phyloP scores from a whole-genome alignment of 1,140 invertebrate genomes.

The Aporrectodea caliginosa region DNA sequence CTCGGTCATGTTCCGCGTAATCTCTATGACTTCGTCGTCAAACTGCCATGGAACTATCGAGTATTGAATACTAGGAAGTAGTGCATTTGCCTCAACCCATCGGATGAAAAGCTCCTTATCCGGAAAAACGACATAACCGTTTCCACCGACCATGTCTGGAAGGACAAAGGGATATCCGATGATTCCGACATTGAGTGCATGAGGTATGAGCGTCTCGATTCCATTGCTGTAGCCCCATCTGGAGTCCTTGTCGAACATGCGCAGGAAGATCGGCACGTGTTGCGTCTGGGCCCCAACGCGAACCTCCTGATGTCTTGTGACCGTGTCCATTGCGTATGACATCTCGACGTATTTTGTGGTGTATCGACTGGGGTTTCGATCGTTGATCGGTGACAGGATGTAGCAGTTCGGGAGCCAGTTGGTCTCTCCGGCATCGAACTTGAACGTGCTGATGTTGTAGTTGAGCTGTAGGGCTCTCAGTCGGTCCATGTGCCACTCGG shows the following conservation, averaged over 20 bases:
- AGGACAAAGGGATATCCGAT: conserved; percentile 80
- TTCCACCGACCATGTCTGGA: conserved; percentile 89
- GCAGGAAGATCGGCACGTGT: conserved; percentile 69
- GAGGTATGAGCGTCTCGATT: conserved; percentile 76
- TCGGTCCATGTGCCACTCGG: conserved; percentile 69
- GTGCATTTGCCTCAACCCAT: conserved; percentile 80
- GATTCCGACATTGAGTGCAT: conserved; percentile 75
- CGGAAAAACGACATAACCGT: conserved; percentile 63
- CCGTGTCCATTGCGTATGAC: conserved; percentile 60
- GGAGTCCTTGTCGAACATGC: conserved; percentile 84
- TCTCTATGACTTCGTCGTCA: conserved; percentile 64
- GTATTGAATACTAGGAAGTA: conserved; percentile 83
- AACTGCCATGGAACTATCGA: conserved; percentile 84
- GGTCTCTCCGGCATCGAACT: conserved; percentile 88
- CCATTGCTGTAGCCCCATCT: conserved; percentile 77
- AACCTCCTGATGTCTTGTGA: conserved; percentile 68
- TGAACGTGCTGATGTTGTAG: conserved; percentile 76
- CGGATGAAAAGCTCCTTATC: conserved; percentile 79
- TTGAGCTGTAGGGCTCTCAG: conserved; percentile 62
- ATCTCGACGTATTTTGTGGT: conserved; percentile 41
- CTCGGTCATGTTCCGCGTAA: conserved; percentile 21
- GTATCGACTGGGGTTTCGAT: conserved; percentile 38
- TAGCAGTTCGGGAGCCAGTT: conserved; percentile 71
- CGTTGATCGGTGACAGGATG: conserved; percentile 20
- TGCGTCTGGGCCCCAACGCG: conserved; percentile 75